Evolutionary conservation across 2,888 invertebrate genomes (phyloP).

Genomic region (Drosophila cracens): DNA sequence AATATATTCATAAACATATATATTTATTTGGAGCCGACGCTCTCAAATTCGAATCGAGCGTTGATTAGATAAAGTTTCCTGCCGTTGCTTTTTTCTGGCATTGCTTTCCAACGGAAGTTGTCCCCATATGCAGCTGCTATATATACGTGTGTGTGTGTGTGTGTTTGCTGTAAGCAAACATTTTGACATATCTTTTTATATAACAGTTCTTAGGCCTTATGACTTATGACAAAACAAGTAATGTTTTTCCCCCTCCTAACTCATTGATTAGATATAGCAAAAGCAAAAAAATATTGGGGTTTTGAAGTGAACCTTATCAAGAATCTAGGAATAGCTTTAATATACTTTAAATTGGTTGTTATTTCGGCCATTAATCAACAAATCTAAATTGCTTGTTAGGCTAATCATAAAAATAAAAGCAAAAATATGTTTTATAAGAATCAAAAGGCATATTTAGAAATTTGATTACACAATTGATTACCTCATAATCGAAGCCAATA

Average conservation of each 20-base stretch:
- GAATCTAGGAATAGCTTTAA: constrained; percentile 5
- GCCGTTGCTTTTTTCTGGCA: constrained; percentile 12
- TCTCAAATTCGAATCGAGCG: constrained; percentile 22
- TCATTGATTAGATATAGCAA: constrained; percentile 54
- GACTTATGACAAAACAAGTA: constrained; percentile 4
- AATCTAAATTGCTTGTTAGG: background rate
- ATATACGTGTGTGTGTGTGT: constrained; percentile 4
- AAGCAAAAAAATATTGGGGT: constrained; percentile 5
- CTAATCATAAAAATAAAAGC: background rate
- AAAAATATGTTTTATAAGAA: no score
- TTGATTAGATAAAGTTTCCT: constrained; percentile 48
- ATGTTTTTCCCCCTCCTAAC: background rate
- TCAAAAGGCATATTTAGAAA: background rate
- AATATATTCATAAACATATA: background rate
- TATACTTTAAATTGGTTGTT: constrained; percentile 12
- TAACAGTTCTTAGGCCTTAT: constrained; percentile 31
- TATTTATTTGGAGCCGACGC: background rate
- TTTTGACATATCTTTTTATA: constrained; percentile 33
- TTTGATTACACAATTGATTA: background rate
- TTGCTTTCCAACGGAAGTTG: constrained; percentile 31
- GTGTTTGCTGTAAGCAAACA: constrained; percentile 23
- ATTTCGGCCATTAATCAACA: background rate
- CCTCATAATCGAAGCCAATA: constrained; percentile 1
- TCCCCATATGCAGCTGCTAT: constrained; percentile 7
- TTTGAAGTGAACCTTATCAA: constrained; percentile 9